Evolutionary conservation across 2,113 vertebrate species (phyloP), one percentile per base, ranked within the genome.

Genomic region (Bubo bubo): DNA sequence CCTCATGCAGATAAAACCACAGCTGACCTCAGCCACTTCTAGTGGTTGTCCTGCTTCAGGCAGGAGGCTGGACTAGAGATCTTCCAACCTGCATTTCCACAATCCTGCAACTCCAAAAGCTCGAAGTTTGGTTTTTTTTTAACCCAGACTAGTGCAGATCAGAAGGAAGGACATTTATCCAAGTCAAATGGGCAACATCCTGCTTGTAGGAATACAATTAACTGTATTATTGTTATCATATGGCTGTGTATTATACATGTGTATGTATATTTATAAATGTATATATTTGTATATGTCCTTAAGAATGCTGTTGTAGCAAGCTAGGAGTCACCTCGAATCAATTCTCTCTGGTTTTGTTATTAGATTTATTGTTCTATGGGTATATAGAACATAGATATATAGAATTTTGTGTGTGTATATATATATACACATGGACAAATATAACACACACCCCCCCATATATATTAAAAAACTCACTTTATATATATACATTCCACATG

Each of bases 381-480:
- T 7, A 0, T 14, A 19, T 6, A 35, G 64, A 74, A 26, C 10
- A 26, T 18, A 45, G 11, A 26, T 55, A 2, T 41, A n/a, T 17
- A 52, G 39, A 72, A 45, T 8, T 3, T 0, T 39, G 3, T 66
- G 14, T 27, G 21, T 60, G 13, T 16, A 8, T 47, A 20, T 47
- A 4, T 9, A 9, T 60, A 24, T 41, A 16, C 41, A 6, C 32
- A 49, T 20, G 4, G 22, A 83, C 43, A 68, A 55, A 53, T 60
- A 37, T 34, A 79, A 32, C 27, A 37, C 4, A 16, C 9, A 39
- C 15, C 60, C 1, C 26, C 1, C 13, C 3, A 4, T 2, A 7
- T 15, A 5, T 45, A 27, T 60, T 5, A 0, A 22, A 63, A 34
- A 35, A 1, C 4, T 27, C 5, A 16, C 9, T 62, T 41, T n/a